phyloP scores from a whole-genome alignment of 1,140 invertebrate species.

The Eciton burchellii region DNA sequence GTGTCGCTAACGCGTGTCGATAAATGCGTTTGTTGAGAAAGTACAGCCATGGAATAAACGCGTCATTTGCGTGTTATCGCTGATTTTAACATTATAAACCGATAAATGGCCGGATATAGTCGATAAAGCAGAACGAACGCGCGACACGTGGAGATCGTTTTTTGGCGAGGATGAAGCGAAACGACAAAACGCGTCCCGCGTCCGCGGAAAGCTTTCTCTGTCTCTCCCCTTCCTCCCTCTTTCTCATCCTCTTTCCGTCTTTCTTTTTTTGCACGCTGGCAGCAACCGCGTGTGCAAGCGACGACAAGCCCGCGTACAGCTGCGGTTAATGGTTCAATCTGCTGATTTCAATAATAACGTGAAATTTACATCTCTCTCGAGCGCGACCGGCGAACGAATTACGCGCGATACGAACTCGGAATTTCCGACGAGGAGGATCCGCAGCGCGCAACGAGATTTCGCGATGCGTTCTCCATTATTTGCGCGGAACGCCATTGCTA shows the following conservation, averaged over 20 bases:
- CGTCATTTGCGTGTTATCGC: slow-evolving; percentile 11
- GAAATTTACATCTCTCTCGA: slow-evolving; percentile 60
- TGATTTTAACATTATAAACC: slow-evolving; percentile 37
- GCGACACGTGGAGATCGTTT: slow-evolving; percentile 11
- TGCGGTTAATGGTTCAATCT: slow-evolving; percentile 46
- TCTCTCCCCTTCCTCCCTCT: background rate
- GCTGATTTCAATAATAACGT: slow-evolving; percentile 65
- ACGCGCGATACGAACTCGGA: slow-evolving; percentile 26
- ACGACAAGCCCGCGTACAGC: slow-evolving; percentile 28
- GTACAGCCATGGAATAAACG: slow-evolving; percentile 25
- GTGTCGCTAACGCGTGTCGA: slow-evolving; percentile 22
- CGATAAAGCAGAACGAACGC: slow-evolving; percentile 32
- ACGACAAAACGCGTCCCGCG: slow-evolving; percentile 32
- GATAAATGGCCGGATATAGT: slow-evolving; percentile 27
- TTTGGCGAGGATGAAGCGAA: background rate
- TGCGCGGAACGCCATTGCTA: background rate
- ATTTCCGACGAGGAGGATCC: background rate
- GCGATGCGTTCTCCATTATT: slow-evolving; percentile 17
- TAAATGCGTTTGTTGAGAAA: background rate
- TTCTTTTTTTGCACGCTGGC: slow-evolving; percentile 23
- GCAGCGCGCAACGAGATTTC: slow-evolving; percentile 17
- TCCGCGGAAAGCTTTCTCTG: background rate
- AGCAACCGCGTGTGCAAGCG: slow-evolving; percentile 30
- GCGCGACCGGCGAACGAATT: slow-evolving; percentile 26
- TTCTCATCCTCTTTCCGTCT: background rate